A percentile compares a stretch with the other conserved stretches of the same genome.
These are phyloP conservation scores for Carettochelys insculpta DNA, from an alignment of 2,113 vertebrate genomes.

Conservation along the genomic window DNA sequence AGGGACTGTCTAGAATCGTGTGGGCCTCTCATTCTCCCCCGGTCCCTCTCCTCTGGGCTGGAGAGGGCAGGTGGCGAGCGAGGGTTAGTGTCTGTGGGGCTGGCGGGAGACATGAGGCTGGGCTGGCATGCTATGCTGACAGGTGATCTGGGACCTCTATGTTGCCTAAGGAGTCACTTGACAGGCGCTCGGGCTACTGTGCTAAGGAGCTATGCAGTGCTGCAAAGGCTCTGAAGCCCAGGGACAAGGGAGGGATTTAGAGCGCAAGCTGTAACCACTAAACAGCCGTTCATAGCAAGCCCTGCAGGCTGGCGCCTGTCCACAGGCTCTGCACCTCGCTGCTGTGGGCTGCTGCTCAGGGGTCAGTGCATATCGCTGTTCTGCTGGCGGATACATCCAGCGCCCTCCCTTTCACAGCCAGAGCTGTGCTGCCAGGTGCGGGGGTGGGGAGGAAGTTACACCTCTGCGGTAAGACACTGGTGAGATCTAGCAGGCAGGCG, in stretches of 20 bases:
- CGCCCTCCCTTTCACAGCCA: background rate
- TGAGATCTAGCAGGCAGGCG: background rate
- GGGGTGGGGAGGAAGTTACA: too few species aligned
- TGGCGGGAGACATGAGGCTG: background rate
- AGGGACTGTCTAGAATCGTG: background rate
- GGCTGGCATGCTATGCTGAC: rapidly evolving
- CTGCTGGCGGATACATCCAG: too few species aligned
- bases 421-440: background rate
- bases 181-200: too few species aligned
- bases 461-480: background rate
- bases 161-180: background rate
- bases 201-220: background rate
- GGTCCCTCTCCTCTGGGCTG: background rate
- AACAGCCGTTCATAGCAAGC: background rate
- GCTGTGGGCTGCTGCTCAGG: background rate
- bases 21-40: background rate
- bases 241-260: too few species aligned
- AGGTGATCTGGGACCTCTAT: rapidly evolving
- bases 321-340: background rate
- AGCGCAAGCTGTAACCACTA: background rate
- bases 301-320: too few species aligned
- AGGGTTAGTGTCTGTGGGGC: background rate
- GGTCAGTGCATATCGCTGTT: background rate
- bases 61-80: background rate
- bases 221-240: background rate